Percentiles rank a stretch among this genome's conserved stretches.
phyloP scores from a whole-genome alignment of 2,888 invertebrate genomes.

The Scrobipalpa atriplicella region DNA sequence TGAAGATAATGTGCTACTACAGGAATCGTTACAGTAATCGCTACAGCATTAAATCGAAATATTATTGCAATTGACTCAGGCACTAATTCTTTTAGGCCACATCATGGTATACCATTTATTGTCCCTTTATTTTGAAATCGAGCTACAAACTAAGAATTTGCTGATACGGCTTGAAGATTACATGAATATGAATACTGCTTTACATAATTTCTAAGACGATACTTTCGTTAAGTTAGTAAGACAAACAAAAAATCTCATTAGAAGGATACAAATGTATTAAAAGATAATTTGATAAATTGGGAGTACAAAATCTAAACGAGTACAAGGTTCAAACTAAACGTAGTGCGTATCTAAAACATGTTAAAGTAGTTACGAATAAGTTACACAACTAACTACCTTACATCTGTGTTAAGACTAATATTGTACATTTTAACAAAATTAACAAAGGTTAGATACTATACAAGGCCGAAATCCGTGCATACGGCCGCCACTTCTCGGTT shows the following conservation, averaged over 20 bases:
- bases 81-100: slow-evolving; percentile 62
- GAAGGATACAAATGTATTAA: slow-evolving; percentile 63
- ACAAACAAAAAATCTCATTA: slow-evolving; percentile 63
- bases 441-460: slow-evolving; percentile 79
- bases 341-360: slow-evolving; percentile 70
- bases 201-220: slow-evolving; percentile 64
- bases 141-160: slow-evolving; percentile 72
- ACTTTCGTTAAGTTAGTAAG: slow-evolving; percentile 73
- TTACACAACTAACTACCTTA: slow-evolving; percentile 73
- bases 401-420: slow-evolving; percentile 73
- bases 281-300: slow-evolving; percentile 69
- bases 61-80: slow-evolving; percentile 56
- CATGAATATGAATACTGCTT: slow-evolving; percentile 60
- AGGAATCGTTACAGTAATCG: slow-evolving; percentile 47
- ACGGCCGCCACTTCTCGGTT: slow-evolving; percentile 89
- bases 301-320: slow-evolving; percentile 75
- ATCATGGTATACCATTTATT: slow-evolving; percentile 62
- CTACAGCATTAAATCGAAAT: slow-evolving; percentile 32
- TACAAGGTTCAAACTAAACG: slow-evolving; percentile 70
- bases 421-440: slow-evolving; percentile 78
- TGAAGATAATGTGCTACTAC: slow-evolving; percentile 54
- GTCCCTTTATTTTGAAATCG: slow-evolving; percentile 63
- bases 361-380: slow-evolving; percentile 71
- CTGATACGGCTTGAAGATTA: slow-evolving; percentile 51
- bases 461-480: slow-evolving; percentile 92